Conservation (phyloP, 1,140 invertebrate genomes). For the Samia ricini region DNA sequence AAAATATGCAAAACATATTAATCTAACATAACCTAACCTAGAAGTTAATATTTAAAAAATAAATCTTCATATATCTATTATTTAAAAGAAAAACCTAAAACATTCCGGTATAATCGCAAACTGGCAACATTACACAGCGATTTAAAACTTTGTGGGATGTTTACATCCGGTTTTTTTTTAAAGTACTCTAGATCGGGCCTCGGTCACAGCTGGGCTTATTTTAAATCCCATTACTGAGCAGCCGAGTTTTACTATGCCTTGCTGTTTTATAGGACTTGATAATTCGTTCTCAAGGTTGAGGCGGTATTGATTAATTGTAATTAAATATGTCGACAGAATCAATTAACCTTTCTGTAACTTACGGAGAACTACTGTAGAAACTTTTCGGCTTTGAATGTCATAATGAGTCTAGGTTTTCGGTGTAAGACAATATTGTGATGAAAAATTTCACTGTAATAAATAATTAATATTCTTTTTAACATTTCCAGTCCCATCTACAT, state of each 20-base stretch:
- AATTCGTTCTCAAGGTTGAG: background rate
- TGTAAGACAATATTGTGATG: too few species aligned
- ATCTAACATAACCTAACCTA: too few species aligned
- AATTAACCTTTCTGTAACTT: too few species aligned
- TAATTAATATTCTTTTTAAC: too few species aligned
- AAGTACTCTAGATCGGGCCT: background rate
- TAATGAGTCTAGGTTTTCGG: too few species aligned
- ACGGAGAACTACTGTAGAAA: too few species aligned
- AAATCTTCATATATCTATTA: too few species aligned
- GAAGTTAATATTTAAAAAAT: too few species aligned
- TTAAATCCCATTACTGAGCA: background rate
- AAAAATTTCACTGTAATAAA: too few species aligned
- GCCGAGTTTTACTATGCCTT: background rate
- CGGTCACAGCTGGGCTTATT: background rate
- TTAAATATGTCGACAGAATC: background rate
- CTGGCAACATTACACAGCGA: background rate
- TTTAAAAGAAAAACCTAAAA: background rate
- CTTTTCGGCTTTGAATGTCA: too few species aligned
- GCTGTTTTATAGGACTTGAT: background rate
- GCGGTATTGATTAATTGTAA: background rate
- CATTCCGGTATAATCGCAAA: background rate
- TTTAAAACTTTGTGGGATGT: background rate
- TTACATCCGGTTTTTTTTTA: background rate
- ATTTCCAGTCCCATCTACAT: too few species aligned
- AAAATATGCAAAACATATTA: too few species aligned